phyloP scores from a whole-genome alignment of 2,113 vertebrate species.

The Hippocampus abdominalis region DNA sequence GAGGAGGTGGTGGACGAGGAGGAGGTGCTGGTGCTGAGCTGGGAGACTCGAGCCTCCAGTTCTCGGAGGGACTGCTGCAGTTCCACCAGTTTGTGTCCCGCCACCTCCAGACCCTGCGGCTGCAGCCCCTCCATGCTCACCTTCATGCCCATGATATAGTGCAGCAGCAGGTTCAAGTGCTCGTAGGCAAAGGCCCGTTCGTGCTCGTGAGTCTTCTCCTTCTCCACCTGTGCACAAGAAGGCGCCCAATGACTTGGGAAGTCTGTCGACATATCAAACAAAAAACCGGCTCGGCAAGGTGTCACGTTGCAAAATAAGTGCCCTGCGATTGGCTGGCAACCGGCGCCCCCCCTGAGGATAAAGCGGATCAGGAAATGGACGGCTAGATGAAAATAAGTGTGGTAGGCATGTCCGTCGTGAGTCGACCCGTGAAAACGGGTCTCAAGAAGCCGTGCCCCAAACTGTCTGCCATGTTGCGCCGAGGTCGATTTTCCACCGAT shows the following conservation, averaged over 20 bases:
- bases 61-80: constrained; percentile 70
- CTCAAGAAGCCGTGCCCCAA: too few relatives aligned
- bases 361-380: too few relatives aligned
- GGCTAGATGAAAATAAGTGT: too few relatives aligned
- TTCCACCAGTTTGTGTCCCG: constrained; percentile 72
- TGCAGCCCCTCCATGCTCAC: constrained; percentile 75
- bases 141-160: constrained; percentile 78
- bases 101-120: constrained; percentile 73
- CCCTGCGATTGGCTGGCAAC: too few relatives aligned
- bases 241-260: neutral
- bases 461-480: too few relatives aligned
- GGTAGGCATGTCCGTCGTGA: too few relatives aligned
- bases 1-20: constrained; percentile 27
- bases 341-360: too few relatives aligned
- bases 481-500: too few relatives aligned
- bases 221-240: constrained; percentile 76
- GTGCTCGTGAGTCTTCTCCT: constrained; percentile 80
- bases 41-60: constrained; percentile 70
- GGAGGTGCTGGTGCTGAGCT: constrained; percentile 58
- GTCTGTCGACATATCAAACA: too few relatives aligned
- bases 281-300: too few relatives aligned
- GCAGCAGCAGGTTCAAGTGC: constrained; percentile 85
- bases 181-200: constrained; percentile 78
- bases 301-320: too few relatives aligned
- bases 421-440: too few relatives aligned